These are phyloP conservation scores for Eristalis intricaria DNA, from an alignment of 2,888 invertebrate genomes.

Conservation along the genomic window DNA sequence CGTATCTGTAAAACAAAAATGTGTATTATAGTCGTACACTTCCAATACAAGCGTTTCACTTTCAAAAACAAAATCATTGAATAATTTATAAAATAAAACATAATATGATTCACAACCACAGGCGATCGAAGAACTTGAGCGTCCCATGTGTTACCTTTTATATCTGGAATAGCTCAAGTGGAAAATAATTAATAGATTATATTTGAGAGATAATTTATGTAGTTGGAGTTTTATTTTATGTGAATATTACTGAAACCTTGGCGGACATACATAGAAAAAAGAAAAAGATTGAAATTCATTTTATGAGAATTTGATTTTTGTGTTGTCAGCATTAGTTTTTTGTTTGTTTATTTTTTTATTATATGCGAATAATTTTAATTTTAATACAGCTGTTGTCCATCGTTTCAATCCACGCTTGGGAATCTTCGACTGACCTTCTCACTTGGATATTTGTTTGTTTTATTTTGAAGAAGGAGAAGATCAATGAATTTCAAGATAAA, in stretches of 20 bases:
- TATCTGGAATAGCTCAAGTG: neutral
- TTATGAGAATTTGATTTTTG: neutral
- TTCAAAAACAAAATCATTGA: neutral
- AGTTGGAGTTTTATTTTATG: neutral
- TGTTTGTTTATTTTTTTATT: neutral
- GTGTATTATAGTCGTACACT: neutral
- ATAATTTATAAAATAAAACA: neutral
- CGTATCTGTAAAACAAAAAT: conserved; percentile 83
- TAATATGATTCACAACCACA: neutral
- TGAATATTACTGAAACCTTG: neutral
- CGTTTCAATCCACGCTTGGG: neutral
- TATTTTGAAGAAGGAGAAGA: neutral
- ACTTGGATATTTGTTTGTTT: neutral
- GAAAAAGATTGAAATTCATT: neutral
- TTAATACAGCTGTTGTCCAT: neutral
- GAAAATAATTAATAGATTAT: neutral
- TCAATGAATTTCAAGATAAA: neutral
- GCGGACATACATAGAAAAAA: neutral
- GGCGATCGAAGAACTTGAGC: neutral
- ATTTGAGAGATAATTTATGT: neutral
- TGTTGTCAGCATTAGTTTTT: neutral
- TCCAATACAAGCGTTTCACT: neutral
- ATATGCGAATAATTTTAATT: neutral
- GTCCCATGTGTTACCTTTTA: neutral
- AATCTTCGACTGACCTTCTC: neutral